A percentile compares a stretch with the other conserved stretches of the same genome.
Evolutionary conservation across 2,797 vertebrate species (phyloP).

Genomic region (Chloroceryle inda): DNA sequence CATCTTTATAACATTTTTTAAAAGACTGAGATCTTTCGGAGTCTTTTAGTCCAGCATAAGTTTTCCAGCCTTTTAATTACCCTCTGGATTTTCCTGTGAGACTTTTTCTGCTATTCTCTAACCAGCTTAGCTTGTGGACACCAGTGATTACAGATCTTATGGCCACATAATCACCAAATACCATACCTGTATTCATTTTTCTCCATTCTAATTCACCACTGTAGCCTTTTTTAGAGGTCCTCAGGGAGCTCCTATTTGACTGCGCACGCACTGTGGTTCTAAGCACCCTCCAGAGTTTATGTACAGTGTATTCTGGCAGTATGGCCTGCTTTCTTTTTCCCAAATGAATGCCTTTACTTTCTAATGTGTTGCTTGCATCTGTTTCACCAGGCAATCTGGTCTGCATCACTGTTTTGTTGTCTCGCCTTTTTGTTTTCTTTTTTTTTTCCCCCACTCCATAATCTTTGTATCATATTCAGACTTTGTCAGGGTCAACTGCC

Average conservation of each 20-base stretch:
- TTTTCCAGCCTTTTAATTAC: background rate
- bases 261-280: background rate
- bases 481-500: background rate
- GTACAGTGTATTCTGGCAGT: background rate
- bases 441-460: background rate
- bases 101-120: background rate
- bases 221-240: background rate
- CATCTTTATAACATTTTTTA: background rate
- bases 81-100: background rate
- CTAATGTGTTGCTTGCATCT: conserved; percentile 31
- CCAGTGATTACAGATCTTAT: background rate
- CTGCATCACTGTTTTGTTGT: conserved; percentile 43
- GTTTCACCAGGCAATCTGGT: conserved; percentile 48
- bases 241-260: background rate
- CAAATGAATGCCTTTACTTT: background rate
- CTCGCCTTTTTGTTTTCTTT: background rate
- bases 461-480: background rate
- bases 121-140: background rate
- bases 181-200: background rate
- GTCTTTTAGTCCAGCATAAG: background rate
- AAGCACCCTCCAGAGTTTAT: background rate
- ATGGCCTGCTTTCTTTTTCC: background rate
- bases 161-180: background rate
- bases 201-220: background rate
- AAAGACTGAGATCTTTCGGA: background rate